Base-by-base conservation (phyloP, 2,797 vertebrate genomes). In the Mus spretus region DNA sequence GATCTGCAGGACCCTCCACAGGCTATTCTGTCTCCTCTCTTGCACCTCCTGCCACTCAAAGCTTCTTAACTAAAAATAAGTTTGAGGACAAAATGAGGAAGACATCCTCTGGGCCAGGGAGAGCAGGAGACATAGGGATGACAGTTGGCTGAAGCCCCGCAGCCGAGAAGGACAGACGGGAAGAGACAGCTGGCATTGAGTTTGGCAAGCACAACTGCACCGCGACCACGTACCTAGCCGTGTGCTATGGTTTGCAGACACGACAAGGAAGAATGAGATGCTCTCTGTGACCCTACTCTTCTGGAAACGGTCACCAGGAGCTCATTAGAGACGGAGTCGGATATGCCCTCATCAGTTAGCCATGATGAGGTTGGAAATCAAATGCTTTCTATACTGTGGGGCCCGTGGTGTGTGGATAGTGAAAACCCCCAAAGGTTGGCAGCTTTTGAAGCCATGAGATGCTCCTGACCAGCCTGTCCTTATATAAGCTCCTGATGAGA, bases 1-100 rank as follows among this genome's bases (percentile, higher is more conserved):
- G 92, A 80, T 13, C 20, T 19, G 90, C 74, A n/a, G 70, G 57
- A 17, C 75, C 84, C 57, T 89, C 63, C 34, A 72, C 20, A 55
- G 10, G 10, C 77, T 53, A 15, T 6, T 83, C 47, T 20, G 0
- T 86, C 72, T 59, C 70, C 34, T 89, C 34, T 55, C 44, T 26
- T 3, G 37, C 3, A 37, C 12, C n/a, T 59, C 40, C 40, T 40
- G 81, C 40, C 65, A 86, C 81, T 47, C 74, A 83, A 90, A 93
- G 17, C 79, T 89, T 59, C 90, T 96, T 72, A 87, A 83, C 53
- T 95, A 70, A 94, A 95, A 55, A 63, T 75, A 96, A 93, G 61
- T 61, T 93, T 67, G 4, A 82, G 78, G 61, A 37, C 61, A 91
- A 90, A 75, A 86, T 37, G 10, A 44, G 63, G 82, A 70, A 95